phyloP scores from a whole-genome alignment of 2,113 vertebrate genomes.

The Syngnathoides biaculeatus region DNA sequence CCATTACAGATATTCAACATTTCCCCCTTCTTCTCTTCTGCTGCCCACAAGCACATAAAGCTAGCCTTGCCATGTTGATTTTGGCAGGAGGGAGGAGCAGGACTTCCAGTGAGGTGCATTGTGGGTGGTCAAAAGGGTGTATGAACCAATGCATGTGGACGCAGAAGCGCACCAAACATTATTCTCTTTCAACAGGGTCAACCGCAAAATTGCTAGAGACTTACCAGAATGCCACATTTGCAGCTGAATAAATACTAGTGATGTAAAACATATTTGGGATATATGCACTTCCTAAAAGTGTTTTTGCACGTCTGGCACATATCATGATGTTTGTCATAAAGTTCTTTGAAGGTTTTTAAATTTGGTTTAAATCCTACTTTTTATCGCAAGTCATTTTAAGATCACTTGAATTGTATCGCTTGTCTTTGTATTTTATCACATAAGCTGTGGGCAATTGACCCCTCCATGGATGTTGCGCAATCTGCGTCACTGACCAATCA shows the following conservation, averaged over 20 bases:
- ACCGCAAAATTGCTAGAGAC: slow-evolving; percentile 60
- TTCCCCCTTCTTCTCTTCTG: slow-evolving; percentile 58
- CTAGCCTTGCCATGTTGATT: slow-evolving; percentile 62
- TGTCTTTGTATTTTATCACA: background rate
- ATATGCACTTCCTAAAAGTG: slow-evolving; percentile 39
- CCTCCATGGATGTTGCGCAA: too few relatives aligned
- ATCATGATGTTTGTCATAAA: slow-evolving; percentile 23
- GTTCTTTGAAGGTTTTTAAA: slow-evolving; percentile 6
- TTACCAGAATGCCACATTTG: slow-evolving; percentile 55
- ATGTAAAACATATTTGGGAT: slow-evolving; percentile 44
- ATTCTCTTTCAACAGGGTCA: slow-evolving; percentile 48
- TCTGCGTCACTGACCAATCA: too few relatives aligned
- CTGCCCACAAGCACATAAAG: slow-evolving; percentile 66
- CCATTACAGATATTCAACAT: slow-evolving; percentile 69
- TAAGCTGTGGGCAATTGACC: background rate
- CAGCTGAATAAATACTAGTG: slow-evolving; percentile 63
- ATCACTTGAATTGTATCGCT: background rate
- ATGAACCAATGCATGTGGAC: slow-evolving; percentile 33
- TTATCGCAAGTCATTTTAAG: background rate
- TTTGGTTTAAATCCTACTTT: background rate
- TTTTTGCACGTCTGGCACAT: slow-evolving; percentile 22
- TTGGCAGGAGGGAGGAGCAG: slow-evolving; percentile 47
- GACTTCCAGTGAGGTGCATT: slow-evolving; percentile 47
- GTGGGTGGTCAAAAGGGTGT: slow-evolving; percentile 67
- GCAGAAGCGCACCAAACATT: slow-evolving; percentile 27